Base-by-base conservation (phyloP, 1,140 invertebrate species). In the Cherax destructor region DNA sequence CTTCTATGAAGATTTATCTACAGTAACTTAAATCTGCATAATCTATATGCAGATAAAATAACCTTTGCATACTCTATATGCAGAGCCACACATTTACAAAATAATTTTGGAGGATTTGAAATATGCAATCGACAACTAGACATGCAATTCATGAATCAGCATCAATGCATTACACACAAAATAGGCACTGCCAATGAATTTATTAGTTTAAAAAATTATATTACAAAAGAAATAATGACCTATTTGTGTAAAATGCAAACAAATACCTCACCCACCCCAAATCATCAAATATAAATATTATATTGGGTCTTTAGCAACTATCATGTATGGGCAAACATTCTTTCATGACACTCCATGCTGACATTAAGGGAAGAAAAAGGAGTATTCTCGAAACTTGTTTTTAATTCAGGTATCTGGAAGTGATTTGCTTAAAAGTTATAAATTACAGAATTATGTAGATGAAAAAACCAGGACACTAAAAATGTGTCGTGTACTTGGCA, bases 401-500 rank as follows among this genome's bases (percentile, higher is more conserved):
- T 7, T 74, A 74, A 74, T 30, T 74, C 24, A 74, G 69, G 69
- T 74, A 41, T 69, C 65, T 69, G 65, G 65, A 74, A 9, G 69
- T 74, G 24, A 74, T 30, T 74, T 30, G 24, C 69, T n/a, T 74
- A 74, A 41, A 74, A 74, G 16, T 74, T 30, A 74, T 74, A 74
- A 74, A 74, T 74, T 74, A 74, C 69, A 74, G n/a, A 30, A 74
- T 30, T 30, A 74, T 74, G 69, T 24, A 74, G n/a, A 74, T 74
- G 69, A 74, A 30, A 74, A 24, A 41, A 41, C 0, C 2, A 2
- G 30, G 65, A 69, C 65, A 69, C 56, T 59, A 69, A 74, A n/a
- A 74, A 74, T 10, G 24, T 74, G 69, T 74, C 69, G 30, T 74
- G 24, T 74, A 74, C 24, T 30, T 74, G 69, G 24, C 21, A 30